Evolutionary conservation across 2,113 vertebrate genomes (phyloP).

Genomic region (Cryptomyrus ogoouensis): DNA sequence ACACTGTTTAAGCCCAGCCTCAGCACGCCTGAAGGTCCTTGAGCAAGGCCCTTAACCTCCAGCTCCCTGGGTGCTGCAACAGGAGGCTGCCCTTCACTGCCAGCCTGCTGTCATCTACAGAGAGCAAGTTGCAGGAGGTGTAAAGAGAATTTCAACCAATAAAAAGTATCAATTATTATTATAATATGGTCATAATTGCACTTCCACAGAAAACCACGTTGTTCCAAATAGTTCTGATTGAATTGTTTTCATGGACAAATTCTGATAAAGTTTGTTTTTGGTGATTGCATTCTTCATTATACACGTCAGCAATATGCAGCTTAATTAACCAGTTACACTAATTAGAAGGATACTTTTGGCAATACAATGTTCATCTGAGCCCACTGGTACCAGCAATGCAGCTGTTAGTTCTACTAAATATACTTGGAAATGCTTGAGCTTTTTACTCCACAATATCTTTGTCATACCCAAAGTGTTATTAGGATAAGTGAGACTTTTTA

Average conservation of each 20-base stretch:
- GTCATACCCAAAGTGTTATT: neutral
- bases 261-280: neutral
- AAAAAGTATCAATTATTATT: no score
- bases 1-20: no score
- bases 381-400: neutral
- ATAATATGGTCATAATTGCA: neutral
- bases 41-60: no score
- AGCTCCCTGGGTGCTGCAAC: no score
- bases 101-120: no score
- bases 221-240: neutral
- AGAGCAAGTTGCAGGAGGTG: no score
- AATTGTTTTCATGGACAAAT: neutral
- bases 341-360: neutral
- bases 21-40: no score
- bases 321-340: neutral
- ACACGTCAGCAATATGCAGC: neutral
- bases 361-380: neutral
- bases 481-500: neutral
- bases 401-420: neutral
- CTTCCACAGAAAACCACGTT: neutral
- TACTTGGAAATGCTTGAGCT: neutral
- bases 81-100: no score
- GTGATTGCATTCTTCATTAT: neutral
- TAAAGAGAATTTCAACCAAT: no score
- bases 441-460: neutral